Conservation (phyloP, 2,888 invertebrate genomes). For the Prosopocoilus inquinatus region DNA sequence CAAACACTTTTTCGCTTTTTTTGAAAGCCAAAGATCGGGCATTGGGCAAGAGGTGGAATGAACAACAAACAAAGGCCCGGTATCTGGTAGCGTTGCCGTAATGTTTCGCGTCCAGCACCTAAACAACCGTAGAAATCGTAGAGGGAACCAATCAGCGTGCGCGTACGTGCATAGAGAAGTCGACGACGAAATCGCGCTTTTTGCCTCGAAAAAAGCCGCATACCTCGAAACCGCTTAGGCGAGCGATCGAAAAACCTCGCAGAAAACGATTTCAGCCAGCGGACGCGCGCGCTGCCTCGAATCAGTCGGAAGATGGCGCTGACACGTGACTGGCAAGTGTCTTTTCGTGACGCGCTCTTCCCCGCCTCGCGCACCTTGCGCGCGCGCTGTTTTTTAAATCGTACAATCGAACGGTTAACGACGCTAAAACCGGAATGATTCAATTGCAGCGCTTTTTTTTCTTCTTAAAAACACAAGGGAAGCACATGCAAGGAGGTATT, state of each 20-base stretch:
- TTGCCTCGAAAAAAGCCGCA: conserved; percentile 20
- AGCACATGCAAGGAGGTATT: too few species aligned
- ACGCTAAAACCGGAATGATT: too few species aligned
- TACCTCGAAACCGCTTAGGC: conserved; percentile 23
- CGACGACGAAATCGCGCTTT: conserved; percentile 5
- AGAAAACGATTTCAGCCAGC: conserved; percentile 12
- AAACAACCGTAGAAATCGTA: conserved; percentile 24
- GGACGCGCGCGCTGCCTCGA: too few species aligned
- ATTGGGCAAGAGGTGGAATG: too few species aligned
- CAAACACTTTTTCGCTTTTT: too few species aligned
- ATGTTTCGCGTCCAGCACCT: conserved; percentile 17
- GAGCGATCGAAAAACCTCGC: conserved; percentile 19
- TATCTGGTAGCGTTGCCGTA: not conserved
- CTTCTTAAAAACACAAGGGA: too few species aligned
- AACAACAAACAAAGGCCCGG: too few species aligned
- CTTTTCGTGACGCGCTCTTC: not conserved
- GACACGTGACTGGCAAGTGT: not conserved
- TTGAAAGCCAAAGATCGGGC: too few species aligned
- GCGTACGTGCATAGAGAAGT: conserved; percentile 25
- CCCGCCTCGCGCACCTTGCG: not conserved
- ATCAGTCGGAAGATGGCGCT: not conserved
- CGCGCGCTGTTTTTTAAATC: not conserved
- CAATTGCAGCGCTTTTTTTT: too few species aligned
- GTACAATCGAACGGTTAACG: not conserved
- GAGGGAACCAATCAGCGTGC: conserved; percentile 24